Base-by-base conservation (phyloP, 2,888 invertebrate genomes). In the Hypomecis atomaria region DNA sequence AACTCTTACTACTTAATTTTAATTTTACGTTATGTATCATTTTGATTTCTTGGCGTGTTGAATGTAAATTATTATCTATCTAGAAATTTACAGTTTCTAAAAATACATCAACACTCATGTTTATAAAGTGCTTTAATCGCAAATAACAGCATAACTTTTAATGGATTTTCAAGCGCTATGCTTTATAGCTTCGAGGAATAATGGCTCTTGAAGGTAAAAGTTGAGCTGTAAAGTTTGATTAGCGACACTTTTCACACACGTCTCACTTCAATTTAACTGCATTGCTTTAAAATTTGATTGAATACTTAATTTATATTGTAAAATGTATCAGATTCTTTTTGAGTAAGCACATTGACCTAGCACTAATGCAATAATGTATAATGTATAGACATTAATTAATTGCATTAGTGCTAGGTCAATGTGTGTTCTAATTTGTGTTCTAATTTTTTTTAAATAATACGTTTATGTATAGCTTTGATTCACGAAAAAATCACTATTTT, bases 231-330 rank as follows among this genome's bases (percentile, higher is more conserved):
- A 60, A 65, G 34, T 37, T 42, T 48, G 45, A 57, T 61, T 48
- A 60, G 64, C 52, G 59, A 58, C 65, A 65, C 65, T 48, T 60
- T 56, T 42, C 50, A 59, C 65, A 11, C 60, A 48, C 64, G 59
- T 50, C 50, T 61, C 40, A n/a, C 53, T 59, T 59, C 33, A 44
- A 53, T 49, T 47, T 38, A 57, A 56, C 10, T 52, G 60, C 56
- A 48, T 52, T 45, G 59, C 55, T 63, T 37, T 11, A 44, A 45
- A 38, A 37, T 54, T 47, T 58, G 53, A 62, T 57, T 42, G 42
- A 10, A 45, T 8, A 45, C 45, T 45, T n/a, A 10, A 52, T 52
- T 52, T 10, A 52, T 6, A 10, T 10, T 11, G 5, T n/a, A 52
- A 38, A 13, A 9, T 5, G 38, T 38, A 3, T 3, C 9, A 9